A percentile compares a stretch with the other conserved stretches of the same genome.
These are phyloP conservation scores for Invenusta paracnida DNA, from an alignment of 2,888 invertebrate species.

Conservation along the genomic window DNA sequence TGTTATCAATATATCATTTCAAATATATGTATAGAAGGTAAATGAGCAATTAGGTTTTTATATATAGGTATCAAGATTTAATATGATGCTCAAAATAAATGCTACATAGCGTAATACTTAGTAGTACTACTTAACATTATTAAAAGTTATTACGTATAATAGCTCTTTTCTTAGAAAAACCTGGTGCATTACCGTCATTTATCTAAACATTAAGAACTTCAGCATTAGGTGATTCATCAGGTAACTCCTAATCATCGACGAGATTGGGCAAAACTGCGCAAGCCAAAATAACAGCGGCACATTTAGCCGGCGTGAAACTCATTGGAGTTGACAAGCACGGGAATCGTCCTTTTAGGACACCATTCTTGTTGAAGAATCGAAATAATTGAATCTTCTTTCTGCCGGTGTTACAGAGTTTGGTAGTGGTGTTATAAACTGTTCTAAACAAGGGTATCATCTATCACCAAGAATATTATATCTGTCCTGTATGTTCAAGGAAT, in stretches of 20 bases:
- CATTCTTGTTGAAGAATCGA: no score
- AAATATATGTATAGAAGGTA: background rate
- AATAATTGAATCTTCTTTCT: no score
- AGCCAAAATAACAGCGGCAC: background rate
- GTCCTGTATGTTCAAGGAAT: no score
- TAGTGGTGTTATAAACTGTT: no score
- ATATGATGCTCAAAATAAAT: background rate
- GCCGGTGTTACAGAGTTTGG: no score
- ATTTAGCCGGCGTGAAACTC: background rate
- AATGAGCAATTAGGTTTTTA: no score
- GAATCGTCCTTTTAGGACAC: no score
- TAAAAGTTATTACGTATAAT: background rate
- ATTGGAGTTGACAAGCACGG: no score
- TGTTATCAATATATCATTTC: background rate
- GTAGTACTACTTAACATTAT: background rate
- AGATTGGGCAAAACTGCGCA: background rate
- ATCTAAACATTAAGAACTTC: no score
- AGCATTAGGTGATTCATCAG: background rate
- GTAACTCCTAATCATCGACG: background rate
- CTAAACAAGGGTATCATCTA: no score
- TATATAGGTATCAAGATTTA: background rate
- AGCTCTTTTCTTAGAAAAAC: background rate
- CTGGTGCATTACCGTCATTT: background rate
- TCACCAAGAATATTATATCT: no score
- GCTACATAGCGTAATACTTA: background rate